These are phyloP conservation scores for Mystacides longicornis DNA, from an alignment of 2,888 invertebrate species.

Conservation along the genomic window DNA sequence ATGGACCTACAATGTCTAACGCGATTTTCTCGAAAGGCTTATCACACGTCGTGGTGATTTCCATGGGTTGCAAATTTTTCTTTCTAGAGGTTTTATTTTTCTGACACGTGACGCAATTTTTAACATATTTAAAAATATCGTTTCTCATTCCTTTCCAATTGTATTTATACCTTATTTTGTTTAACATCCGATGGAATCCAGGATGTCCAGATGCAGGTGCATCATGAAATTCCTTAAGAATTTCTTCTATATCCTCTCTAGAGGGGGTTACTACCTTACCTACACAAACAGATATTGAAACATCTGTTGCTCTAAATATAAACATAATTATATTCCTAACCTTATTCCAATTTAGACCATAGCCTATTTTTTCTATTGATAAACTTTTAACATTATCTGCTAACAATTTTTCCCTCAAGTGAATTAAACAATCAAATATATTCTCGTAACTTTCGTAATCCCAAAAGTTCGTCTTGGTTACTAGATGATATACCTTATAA, in stretches of 20 bases:
- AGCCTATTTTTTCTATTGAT: neutral
- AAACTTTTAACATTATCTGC: neutral
- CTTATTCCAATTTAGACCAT: neutral
- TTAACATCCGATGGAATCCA: conserved; percentile 15
- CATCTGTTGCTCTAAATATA: neutral
- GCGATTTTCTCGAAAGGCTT: conserved; percentile 28
- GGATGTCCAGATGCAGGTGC: conserved; percentile 12
- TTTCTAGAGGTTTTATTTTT: conserved; percentile 28
- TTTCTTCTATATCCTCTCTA: neutral
- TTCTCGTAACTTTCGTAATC: neutral
- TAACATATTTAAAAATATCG: conserved; percentile 21
- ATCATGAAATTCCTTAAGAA: neutral
- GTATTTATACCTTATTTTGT: conserved; percentile 17
- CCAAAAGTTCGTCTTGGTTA: neutral
- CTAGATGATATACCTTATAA: neutral
- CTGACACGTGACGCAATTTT: conserved; percentile 30
- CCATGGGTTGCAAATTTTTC: conserved; percentile 28
- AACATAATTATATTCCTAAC: neutral
- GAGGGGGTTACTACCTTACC: neutral
- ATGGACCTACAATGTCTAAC: conserved; percentile 32
- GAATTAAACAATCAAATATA: neutral
- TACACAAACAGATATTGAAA: neutral
- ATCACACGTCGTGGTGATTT: conserved; percentile 29
- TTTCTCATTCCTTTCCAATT: conserved; percentile 18
- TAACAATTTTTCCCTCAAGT: neutral